phyloP scores from a whole-genome alignment of 2,113 vertebrate genomes.

The Agapornis roseicollis region DNA sequence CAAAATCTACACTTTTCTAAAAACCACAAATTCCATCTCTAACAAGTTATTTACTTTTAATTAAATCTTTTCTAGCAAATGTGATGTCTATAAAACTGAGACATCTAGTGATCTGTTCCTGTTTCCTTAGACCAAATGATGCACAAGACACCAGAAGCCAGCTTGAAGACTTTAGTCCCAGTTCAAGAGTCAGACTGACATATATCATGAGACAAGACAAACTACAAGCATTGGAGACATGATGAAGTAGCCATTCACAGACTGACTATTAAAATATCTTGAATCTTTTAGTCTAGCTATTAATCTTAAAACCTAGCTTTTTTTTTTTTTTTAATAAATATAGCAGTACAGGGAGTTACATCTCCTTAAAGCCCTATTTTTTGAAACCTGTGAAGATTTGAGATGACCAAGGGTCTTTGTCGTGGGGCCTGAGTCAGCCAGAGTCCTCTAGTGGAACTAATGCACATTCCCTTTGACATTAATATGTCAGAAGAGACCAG shows the following conservation, averaged over 20 bases:
- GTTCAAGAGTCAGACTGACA: neutral
- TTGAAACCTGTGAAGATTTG: neutral
- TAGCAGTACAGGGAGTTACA: neutral
- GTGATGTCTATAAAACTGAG: neutral
- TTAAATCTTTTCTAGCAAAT: neutral
- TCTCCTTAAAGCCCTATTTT: neutral
- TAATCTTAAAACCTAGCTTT: neutral
- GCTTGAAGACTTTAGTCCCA: neutral
- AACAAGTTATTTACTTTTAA: neutral
- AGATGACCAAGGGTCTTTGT: neutral
- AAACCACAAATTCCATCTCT: neutral
- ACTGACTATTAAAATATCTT: neutral
- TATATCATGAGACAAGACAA: neutral
- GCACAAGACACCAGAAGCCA: neutral
- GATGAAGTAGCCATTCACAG: neutral
- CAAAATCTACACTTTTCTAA: neutral
- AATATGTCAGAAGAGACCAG: neutral
- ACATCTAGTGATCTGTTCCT: neutral
- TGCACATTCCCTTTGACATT: neutral
- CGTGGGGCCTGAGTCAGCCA: neutral
- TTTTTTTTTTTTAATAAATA: neutral
- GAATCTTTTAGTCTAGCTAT: neutral
- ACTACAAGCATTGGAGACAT: neutral
- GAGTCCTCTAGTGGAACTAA: neutral
- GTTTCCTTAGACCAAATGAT: neutral